These are phyloP conservation scores for Oxystoma pomonae DNA, from an alignment of 2,888 invertebrate species.

Conservation along the genomic window DNA sequence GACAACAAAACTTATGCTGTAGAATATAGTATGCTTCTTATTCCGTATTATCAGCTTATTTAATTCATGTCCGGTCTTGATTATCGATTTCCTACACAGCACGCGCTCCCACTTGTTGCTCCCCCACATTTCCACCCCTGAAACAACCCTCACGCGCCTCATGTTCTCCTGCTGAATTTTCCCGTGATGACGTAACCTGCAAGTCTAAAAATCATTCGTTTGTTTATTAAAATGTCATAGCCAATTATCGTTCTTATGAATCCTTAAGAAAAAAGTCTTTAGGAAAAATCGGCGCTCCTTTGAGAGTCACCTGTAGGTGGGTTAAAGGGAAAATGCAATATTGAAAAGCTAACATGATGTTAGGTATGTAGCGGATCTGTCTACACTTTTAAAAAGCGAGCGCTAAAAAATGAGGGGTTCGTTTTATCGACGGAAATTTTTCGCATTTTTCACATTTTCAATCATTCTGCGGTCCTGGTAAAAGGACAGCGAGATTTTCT, in stretches of 20 bases:
- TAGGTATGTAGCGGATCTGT: too few species aligned
- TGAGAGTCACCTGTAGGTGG: too few species aligned
- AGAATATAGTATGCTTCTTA: too few species aligned
- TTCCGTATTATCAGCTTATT: too few species aligned
- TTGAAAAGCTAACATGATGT: too few species aligned
- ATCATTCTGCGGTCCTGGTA: slow-evolving; percentile 12
- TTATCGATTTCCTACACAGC: too few species aligned
- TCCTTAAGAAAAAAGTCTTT: background rate
- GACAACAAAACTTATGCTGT: too few species aligned
- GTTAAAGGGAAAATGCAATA: too few species aligned
- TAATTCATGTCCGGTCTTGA: too few species aligned
- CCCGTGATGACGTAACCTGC: background rate
- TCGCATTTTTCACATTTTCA: slow-evolving; percentile 2
- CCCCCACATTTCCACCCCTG: background rate
- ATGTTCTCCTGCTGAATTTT: background rate
- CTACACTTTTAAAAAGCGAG: background rate
- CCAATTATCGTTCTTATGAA: background rate
- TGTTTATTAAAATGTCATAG: background rate
- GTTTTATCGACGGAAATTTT: background rate
- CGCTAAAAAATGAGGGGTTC: background rate
- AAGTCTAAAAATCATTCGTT: background rate
- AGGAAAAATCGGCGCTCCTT: background rate
- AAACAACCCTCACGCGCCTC: background rate
- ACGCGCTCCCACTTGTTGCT: too few species aligned
- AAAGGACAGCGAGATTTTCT: slow-evolving; percentile 8